Evolutionary conservation across 1,140 invertebrate genomes (phyloP), one percentile per base, ranked within the genome.

Genomic region (Branchinecta lynchi): DNA sequence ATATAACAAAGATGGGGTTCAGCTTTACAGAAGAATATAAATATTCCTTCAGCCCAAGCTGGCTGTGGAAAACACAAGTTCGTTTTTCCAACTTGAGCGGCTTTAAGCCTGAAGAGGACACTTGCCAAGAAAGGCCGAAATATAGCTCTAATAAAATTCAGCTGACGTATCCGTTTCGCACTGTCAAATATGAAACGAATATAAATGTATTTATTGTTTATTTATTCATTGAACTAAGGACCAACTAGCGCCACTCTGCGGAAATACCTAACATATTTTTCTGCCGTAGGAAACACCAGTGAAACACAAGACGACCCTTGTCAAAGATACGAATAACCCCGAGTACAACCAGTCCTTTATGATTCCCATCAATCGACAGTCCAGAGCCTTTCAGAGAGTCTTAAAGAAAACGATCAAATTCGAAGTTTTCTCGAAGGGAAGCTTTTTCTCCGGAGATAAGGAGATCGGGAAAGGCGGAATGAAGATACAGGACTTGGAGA

Each of bases 341-440:
- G 88, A 89, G 75, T 97, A 95, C 77, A 85, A 91, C 76, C 84
- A 88, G 66, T 84, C 84, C 43, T 87, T 89, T 75, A 85, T 82
- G 65, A 82, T 96, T 71, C 82, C 87, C 45, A 90, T 97, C 69
- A 87, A 89, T 75, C 83, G 93, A 51, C 85, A 83, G 66, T 85
- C 88, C 5, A 82, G 92, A 69, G 84, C 86, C 17, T 92, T 93
- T 75, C 84, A 87, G 72, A 78, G 93, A 70, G 82, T 90, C 44
- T 90, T 97, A 74, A 96, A 96, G 79, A 90, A 95, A 72, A 82
- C 83, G 21, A 79, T 96, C 15, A 97, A 97, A 76, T 86, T 92
- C 72, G 92, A 97, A 81, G 83, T 98, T 12, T 96, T 87, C 81
- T 88, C 90, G 0, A 89, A 90, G 83, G 93, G 92, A 76, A 91